These are phyloP conservation scores for Apoderus coryli DNA, from an alignment of 2,888 invertebrate genomes.

Conservation along the genomic window DNA sequence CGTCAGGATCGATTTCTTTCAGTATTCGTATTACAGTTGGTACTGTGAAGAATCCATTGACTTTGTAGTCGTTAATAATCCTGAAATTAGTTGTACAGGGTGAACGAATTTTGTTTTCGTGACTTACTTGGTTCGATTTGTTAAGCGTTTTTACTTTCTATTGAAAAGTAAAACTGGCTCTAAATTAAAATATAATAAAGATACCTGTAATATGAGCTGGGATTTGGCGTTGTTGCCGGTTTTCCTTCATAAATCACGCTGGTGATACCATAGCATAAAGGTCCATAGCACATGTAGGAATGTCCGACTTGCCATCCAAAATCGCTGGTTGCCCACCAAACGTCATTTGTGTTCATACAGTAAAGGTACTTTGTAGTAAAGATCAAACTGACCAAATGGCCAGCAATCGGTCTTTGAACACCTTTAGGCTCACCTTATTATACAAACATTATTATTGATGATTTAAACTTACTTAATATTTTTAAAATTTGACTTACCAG, in stretches of 20 bases:
- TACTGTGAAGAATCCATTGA: conserved; percentile 75
- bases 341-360: conserved; percentile 59
- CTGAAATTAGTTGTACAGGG: too few relatives aligned
- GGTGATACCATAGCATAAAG: conserved; percentile 66
- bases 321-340: conserved; percentile 87
- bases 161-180: too few relatives aligned
- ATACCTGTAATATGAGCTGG: conserved; percentile 83
- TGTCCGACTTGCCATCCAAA: conserved; percentile 91
- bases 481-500: conserved; percentile 34
- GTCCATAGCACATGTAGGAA: conserved; percentile 88
- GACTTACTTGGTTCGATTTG: too few relatives aligned
- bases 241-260: conserved; percentile 84
- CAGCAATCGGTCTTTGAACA: conserved; percentile 74
- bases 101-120: too few relatives aligned
- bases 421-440: conserved; percentile 59
- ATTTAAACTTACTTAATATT: neutral
- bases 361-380: conserved; percentile 78
- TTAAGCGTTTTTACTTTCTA: too few relatives aligned
- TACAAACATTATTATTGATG: too few relatives aligned
- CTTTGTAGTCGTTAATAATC: conserved; percentile 74
- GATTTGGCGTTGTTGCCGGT: conserved; percentile 87
- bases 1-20: conserved; percentile 64
- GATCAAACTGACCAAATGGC: conserved; percentile 70
- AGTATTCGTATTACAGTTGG: conserved; percentile 83
- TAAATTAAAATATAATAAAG: too few relatives aligned